These are phyloP conservation scores for Antheraea mylitta DNA, from an alignment of 1,140 invertebrate species.

Conservation along the genomic window DNA sequence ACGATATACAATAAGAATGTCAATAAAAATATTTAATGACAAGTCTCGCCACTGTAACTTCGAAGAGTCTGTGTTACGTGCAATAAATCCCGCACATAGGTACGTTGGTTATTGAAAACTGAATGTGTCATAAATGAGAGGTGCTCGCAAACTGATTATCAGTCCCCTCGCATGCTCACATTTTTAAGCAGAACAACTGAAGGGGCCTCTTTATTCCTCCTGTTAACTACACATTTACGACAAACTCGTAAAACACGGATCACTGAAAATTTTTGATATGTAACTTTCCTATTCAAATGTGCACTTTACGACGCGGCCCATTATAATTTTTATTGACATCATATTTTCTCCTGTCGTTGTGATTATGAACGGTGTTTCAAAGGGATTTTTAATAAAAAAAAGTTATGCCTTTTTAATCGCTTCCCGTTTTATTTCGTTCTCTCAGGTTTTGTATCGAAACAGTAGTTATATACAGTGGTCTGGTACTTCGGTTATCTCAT, in stretches of 20 bases:
- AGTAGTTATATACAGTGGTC: constrained; percentile 15
- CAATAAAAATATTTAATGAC: not conserved
- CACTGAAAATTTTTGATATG: constrained; percentile 79
- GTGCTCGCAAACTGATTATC: constrained; percentile 55
- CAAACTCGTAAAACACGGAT: constrained; percentile 77
- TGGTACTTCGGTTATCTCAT: not conserved
- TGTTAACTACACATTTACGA: constrained; percentile 76
- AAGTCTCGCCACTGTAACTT: not conserved
- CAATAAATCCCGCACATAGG: constrained; percentile 14
- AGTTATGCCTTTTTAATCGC: constrained; percentile 74
- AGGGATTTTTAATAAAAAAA: constrained; percentile 63
- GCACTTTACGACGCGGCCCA: constrained; percentile 67
- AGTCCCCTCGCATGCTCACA: constrained; percentile 58
- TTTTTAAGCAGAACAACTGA: constrained; percentile 65
- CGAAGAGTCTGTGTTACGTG: not conserved
- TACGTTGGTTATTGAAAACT: constrained; percentile 32
- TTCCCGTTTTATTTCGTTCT: constrained; percentile 54
- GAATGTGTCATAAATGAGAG: constrained; percentile 29
- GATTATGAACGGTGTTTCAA: constrained; percentile 68
- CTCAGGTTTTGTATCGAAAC: constrained; percentile 38
- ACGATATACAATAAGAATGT: not conserved
- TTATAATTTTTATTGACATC: constrained; percentile 73
- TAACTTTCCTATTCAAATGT: constrained; percentile 78
- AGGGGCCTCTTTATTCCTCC: constrained; percentile 68
- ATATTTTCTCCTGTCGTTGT: constrained; percentile 62